Evolutionary conservation across 2,797 vertebrate species (phyloP).

Genomic region (Buphagus erythrorhynchus): DNA sequence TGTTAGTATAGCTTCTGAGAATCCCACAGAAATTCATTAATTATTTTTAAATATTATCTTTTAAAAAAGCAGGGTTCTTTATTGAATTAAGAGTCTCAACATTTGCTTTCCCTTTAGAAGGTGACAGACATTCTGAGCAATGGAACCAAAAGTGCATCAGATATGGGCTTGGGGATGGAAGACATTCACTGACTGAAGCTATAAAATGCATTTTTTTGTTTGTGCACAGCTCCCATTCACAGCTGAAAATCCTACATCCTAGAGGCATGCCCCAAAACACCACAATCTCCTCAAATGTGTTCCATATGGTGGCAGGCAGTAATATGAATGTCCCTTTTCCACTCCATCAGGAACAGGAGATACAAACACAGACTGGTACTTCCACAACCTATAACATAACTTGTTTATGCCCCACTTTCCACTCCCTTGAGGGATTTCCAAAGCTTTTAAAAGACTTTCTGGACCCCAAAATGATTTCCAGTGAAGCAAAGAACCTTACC

Average conservation of each 20-base stretch:
- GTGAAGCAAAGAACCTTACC: background rate
- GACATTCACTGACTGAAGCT: background rate
- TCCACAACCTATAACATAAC: background rate
- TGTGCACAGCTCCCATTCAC: background rate
- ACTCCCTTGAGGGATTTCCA: background rate
- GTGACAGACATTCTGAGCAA: background rate
- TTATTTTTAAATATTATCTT: background rate
- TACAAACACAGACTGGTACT: rapidly evolving
- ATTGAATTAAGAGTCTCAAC: background rate
- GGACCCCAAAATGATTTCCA: background rate
- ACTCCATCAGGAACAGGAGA: background rate
- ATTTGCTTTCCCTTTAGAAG: background rate
- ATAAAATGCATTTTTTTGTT: background rate
- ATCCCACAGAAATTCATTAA: background rate
- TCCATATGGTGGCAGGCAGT: background rate
- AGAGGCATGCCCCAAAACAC: background rate
- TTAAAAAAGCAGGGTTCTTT: background rate
- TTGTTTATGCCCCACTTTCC: background rate
- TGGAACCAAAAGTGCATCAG: rapidly evolving
- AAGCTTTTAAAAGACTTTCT: background rate
- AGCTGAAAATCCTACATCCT: background rate
- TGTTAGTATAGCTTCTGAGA: background rate
- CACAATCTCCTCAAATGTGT: background rate
- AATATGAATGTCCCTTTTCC: background rate
- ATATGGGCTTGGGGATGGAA: background rate